A percentile compares a stretch with the other conserved stretches of the same genome.
phyloP scores from a whole-genome alignment of 2,797 vertebrate species.

The Gymnopithys bicolor region DNA sequence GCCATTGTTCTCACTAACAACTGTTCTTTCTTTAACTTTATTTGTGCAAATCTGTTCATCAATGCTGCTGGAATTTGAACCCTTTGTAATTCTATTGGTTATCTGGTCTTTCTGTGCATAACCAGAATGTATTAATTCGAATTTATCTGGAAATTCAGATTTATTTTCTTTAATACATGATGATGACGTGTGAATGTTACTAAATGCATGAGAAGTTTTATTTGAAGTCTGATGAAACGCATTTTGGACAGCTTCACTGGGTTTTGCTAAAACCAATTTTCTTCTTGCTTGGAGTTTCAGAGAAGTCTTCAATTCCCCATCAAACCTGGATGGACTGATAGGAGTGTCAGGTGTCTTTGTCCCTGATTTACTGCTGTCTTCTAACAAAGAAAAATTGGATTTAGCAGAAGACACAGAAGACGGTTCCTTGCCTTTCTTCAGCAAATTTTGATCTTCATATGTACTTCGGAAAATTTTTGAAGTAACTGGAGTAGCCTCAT shows the following conservation, averaged over 20 bases:
- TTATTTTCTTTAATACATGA: constrained; percentile 72
- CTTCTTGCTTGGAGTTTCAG: constrained; percentile 86
- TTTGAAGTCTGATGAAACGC: constrained; percentile 82
- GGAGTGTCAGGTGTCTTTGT: constrained; percentile 81
- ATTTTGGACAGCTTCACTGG: constrained; percentile 84
- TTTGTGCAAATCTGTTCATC: constrained; percentile 84
- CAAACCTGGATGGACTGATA: constrained; percentile 75
- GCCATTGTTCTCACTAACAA: constrained; percentile 51
- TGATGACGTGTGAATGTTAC: constrained; percentile 54
- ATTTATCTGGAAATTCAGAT: constrained; percentile 60
- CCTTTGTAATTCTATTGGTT: constrained; percentile 74
- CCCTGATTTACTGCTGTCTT: constrained; percentile 76
- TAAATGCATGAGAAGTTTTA: constrained; percentile 65
- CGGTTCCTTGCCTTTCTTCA: constrained; percentile 85
- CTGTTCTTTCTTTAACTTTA: constrained; percentile 70
- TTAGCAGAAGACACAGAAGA: constrained; percentile 50
- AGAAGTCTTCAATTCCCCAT: constrained; percentile 77
- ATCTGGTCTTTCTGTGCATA: constrained; percentile 73
- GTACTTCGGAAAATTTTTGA: constrained; percentile 86
- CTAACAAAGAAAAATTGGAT: constrained; percentile 56
- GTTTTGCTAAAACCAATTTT: constrained; percentile 83
- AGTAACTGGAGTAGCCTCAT: constrained; percentile 67
- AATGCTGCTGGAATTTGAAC: constrained; percentile 64
- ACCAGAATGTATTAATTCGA: constrained; percentile 56
- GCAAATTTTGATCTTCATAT: constrained; percentile 79